A percentile compares a stretch with the other conserved stretches of the same genome.
Evolutionary conservation across 2,888 invertebrate genomes (phyloP).

Genomic region (Diploptera punctata): DNA sequence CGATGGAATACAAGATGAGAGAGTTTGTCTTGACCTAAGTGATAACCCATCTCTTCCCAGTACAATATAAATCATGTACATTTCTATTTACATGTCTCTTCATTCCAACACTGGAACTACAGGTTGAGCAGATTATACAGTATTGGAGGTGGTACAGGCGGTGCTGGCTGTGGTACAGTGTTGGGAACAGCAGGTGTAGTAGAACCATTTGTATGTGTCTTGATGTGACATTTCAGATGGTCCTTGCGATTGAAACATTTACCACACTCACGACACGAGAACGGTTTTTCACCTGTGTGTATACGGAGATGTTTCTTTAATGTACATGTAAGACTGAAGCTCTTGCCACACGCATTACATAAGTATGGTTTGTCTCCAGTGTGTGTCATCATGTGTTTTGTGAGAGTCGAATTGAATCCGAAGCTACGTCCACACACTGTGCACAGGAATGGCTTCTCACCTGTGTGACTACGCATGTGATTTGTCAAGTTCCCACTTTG

Average conservation of each 20-base stretch:
- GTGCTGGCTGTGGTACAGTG: neutral
- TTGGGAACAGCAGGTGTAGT: neutral
- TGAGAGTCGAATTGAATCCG: constrained; percentile 19
- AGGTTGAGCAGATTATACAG: too few species aligned
- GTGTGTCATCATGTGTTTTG: constrained; percentile 26
- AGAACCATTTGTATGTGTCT: neutral
- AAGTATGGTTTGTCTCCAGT: constrained; percentile 16
- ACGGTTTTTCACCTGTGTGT: constrained; percentile 23
- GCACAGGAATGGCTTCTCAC: constrained; percentile 17
- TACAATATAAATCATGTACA: too few species aligned
- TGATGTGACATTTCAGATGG: constrained; percentile 17
- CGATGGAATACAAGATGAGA: too few species aligned
- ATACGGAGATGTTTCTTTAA: constrained; percentile 14
- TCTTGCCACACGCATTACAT: constrained; percentile 15
- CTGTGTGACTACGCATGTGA: constrained; percentile 23
- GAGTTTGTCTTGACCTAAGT: too few species aligned
- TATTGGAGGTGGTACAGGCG: too few species aligned
- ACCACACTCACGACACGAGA: constrained; percentile 18
- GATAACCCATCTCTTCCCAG: too few species aligned
- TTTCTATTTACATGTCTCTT: too few species aligned
- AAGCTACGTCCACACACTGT: constrained; percentile 23
- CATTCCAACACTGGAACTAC: too few species aligned
- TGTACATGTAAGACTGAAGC: constrained; percentile 18
- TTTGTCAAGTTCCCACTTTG: constrained; percentile 22
- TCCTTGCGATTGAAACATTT: constrained; percentile 25